A percentile compares a stretch with the other conserved stretches of the same genome.
Evolutionary conservation across 2,113 vertebrate genomes (phyloP).

Genomic region (Anarrhichthys ocellatus): DNA sequence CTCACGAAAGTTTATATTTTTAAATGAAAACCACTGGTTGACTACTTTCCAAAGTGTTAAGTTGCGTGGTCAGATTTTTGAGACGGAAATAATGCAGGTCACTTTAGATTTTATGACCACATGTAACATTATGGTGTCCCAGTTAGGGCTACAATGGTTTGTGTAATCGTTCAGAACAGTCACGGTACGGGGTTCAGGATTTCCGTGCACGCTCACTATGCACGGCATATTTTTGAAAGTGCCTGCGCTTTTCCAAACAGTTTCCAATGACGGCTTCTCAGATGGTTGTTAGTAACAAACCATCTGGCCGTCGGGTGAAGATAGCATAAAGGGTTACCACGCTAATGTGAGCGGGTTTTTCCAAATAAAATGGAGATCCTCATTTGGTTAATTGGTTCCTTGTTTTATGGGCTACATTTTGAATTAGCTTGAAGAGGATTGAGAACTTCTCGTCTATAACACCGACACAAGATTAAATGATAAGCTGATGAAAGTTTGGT

Average conservation of each 20-base stretch:
- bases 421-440: slow-evolving; percentile 41
- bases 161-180: no score
- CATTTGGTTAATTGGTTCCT: slow-evolving; percentile 29
- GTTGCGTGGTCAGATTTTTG: background rate
- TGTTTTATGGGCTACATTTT: slow-evolving; percentile 30
- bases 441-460: background rate
- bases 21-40: background rate
- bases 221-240: no score
- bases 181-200: no score
- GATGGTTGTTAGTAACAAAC: background rate
- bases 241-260: background rate
- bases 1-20: background rate
- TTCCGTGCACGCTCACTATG: no score
- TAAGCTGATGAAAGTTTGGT: slow-evolving; percentile 36
- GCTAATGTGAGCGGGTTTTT: background rate
- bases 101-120: no score
- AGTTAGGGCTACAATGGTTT: no score
- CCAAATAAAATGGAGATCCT: background rate
- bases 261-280: background rate
- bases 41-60: background rate
- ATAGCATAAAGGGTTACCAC: background rate
- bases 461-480: slow-evolving; percentile 18
- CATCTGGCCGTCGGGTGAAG: background rate
- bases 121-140: no score
- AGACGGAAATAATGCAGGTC: background rate